These are phyloP conservation scores for Papilio dardanus DNA, from an alignment of 1,140 invertebrate species.

Conservation along the genomic window DNA sequence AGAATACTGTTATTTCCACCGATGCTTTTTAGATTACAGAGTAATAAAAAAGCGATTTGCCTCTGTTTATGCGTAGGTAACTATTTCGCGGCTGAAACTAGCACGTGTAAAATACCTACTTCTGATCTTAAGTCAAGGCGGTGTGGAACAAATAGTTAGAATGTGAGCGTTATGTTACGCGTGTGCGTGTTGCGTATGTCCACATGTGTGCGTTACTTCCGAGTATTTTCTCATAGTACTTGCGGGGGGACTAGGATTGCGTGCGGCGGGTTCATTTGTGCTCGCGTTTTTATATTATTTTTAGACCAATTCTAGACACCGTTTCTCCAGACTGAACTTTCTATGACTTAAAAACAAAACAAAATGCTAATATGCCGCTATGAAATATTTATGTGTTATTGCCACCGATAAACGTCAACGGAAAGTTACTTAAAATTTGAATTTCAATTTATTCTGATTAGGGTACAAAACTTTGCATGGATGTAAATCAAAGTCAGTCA, in stretches of 20 bases:
- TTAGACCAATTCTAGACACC: background rate
- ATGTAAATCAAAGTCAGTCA: constrained; percentile 2
- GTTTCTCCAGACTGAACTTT: background rate
- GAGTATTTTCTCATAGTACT: background rate
- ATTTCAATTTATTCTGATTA: background rate
- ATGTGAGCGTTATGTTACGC: background rate
- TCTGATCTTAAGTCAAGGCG: background rate
- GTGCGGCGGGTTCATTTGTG: background rate
- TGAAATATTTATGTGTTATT: background rate
- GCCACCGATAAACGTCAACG: background rate
- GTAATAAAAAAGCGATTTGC: constrained; percentile 12
- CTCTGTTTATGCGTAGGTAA: background rate
- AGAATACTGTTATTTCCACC: background rate
- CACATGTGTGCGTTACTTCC: background rate
- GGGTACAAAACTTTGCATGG: background rate
- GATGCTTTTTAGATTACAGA: background rate
- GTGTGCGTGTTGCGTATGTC: background rate
- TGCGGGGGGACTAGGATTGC: background rate
- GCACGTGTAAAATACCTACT: constrained; percentile 15
- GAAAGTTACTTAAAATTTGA: background rate
- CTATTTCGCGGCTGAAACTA: constrained; percentile 3
- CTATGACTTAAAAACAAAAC: background rate
- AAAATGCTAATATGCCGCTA: background rate
- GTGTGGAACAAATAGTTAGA: background rate
- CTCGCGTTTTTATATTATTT: background rate